phyloP scores from a whole-genome alignment of 2,797 vertebrate genomes.

The Rhinella marina region DNA sequence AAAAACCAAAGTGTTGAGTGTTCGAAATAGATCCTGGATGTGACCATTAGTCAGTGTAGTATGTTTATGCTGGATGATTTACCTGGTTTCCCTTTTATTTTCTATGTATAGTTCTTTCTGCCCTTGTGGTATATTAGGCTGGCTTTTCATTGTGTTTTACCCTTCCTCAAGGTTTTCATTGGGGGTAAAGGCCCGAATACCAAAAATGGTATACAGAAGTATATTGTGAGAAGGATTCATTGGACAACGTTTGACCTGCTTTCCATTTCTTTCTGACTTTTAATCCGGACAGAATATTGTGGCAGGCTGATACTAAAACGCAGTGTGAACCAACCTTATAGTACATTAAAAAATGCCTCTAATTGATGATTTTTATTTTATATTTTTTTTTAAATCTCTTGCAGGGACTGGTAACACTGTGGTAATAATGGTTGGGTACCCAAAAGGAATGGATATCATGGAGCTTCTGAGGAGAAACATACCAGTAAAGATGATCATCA shows the following conservation, averaged over 20 bases:
- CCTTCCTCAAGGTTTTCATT: too few relatives aligned
- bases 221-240: too few relatives aligned
- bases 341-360: background rate
- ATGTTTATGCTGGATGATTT: background rate
- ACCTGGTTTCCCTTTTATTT: background rate
- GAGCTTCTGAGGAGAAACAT: conserved; percentile 77
- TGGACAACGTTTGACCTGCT: too few relatives aligned
- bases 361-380: background rate
- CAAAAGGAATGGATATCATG: conserved; percentile 78
- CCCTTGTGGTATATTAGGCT: too few relatives aligned
- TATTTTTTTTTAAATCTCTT: conserved; percentile 14
- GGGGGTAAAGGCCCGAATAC: too few relatives aligned
- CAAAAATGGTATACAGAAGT: too few relatives aligned
- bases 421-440: conserved; percentile 81
- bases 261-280: too few relatives aligned
- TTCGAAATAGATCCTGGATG: background rate
- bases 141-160: too few relatives aligned
- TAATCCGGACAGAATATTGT: too few relatives aligned
- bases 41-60: background rate
- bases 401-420: conserved; percentile 79
- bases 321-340: background rate
- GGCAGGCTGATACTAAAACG: too few relatives aligned
- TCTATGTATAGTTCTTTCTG: too few relatives aligned
- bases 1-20: background rate
- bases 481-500: conserved; percentile 75